Percentiles rank a stretch among this genome's conserved stretches.
Evolutionary conservation across 92 coral and sea anemone species (phyloP).

Genomic region (Heliopora coerulea): DNA sequence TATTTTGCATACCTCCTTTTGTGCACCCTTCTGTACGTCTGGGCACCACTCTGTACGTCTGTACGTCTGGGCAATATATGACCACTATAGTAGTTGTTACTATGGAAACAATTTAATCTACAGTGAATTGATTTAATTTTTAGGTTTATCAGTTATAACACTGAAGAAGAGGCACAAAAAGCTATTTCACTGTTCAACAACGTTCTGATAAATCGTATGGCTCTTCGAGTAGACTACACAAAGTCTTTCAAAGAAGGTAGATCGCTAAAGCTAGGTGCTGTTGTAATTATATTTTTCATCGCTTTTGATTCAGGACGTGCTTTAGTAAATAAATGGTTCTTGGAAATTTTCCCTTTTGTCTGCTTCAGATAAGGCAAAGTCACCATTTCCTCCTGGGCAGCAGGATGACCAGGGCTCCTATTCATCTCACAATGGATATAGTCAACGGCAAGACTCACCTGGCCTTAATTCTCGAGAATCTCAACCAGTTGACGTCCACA

Average conservation of each 20-base stretch:
- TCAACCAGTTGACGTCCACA: background rate
- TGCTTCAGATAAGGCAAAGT: background rate
- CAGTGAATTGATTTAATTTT: too few species aligned
- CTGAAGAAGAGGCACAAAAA: constrained; percentile 65
- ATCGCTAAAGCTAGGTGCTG: too few species aligned
- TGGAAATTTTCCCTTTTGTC: too few species aligned
- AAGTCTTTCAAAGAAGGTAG: constrained; percentile 18
- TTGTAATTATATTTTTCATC: too few species aligned
- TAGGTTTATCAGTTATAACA: constrained; percentile 69
- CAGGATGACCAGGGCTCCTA: background rate
- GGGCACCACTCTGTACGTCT: too few species aligned
- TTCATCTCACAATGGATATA: background rate
- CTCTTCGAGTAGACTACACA: constrained; percentile 71
- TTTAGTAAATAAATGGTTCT: too few species aligned
- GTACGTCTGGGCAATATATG: too few species aligned
- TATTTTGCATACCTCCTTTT: too few species aligned
- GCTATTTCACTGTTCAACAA: constrained; percentile 70
- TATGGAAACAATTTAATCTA: background rate
- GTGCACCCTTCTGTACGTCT: too few species aligned
- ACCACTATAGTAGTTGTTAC: too few species aligned
- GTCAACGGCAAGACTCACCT: background rate
- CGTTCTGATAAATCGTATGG: constrained; percentile 36
- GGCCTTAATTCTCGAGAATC: background rate
- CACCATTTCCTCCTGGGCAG: constrained; percentile 19
- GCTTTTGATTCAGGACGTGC: too few species aligned